A percentile compares a stretch with the other conserved stretches of the same genome.
These are phyloP conservation scores for Odontesthes bonariensis DNA, from an alignment of 2,113 vertebrate genomes.

Conservation along the genomic window DNA sequence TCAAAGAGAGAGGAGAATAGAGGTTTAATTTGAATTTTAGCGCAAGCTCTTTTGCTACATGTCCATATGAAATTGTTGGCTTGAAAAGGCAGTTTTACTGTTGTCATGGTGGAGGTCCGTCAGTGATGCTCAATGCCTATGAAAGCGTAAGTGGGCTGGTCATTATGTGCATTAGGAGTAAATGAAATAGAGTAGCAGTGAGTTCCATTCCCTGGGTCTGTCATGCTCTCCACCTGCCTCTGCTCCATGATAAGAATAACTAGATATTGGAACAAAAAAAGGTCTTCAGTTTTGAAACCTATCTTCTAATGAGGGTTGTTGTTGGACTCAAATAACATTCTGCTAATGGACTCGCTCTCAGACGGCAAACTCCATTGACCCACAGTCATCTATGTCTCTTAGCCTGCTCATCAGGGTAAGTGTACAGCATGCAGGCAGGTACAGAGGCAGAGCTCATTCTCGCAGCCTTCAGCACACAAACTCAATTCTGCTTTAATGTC, in stretches of 20 bases:
- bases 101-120: constrained; percentile 21
- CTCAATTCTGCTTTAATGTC: constrained; percentile 51
- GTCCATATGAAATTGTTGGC: constrained; percentile 2
- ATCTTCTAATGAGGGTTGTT: constrained; percentile 65
- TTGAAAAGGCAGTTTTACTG: neutral
- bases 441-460: constrained; percentile 22
- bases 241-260: constrained; percentile 35
- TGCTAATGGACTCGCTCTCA: constrained; percentile 61
- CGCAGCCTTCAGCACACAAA: constrained; percentile 41
- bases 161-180: constrained; percentile 50
- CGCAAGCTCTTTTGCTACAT: neutral
- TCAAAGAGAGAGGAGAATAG: neutral
- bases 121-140: constrained; percentile 15
- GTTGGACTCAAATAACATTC: constrained; percentile 50
- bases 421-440: constrained; percentile 1
- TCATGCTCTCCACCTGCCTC: constrained; percentile 10
- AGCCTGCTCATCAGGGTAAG: constrained; percentile 53
- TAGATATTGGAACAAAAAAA: constrained; percentile 37
- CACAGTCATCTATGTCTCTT: constrained; percentile 40
- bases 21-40: neutral
- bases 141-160: constrained; percentile 36
- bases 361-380: constrained; percentile 46
- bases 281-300: constrained; percentile 53
- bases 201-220: constrained; percentile 36
- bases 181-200: constrained; percentile 55